phyloP scores from a whole-genome alignment of 2,797 vertebrate genomes.

The Gobionotothen gibberifrons region DNA sequence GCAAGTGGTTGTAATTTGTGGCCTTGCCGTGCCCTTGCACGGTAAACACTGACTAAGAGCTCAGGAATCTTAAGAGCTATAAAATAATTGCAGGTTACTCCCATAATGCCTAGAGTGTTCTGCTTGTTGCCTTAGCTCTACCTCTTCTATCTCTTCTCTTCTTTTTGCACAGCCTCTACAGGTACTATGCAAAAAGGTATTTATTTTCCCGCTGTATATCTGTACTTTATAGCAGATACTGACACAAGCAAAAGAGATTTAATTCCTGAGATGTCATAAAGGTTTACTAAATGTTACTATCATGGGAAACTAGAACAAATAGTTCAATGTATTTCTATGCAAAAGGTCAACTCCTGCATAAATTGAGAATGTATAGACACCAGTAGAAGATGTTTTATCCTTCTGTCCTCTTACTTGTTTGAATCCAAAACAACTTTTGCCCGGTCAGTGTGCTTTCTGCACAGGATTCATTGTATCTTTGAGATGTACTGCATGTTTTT shows the following conservation, averaged over 20 bases:
- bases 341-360: neutral
- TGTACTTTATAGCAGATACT: neutral
- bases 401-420: neutral
- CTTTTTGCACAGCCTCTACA: constrained; percentile 30
- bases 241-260: neutral
- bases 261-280: neutral
- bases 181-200: constrained; percentile 1
- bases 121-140: constrained; percentile 65
- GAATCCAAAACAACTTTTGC: constrained; percentile 1
- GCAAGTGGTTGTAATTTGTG: constrained; percentile 87
- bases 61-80: constrained; percentile 93
- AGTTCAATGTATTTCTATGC: rapidly evolving
- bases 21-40: constrained; percentile 86
- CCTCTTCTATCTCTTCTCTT: constrained; percentile 48
- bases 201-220: constrained; percentile 4
- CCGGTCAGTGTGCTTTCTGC: neutral
- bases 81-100: constrained; percentile 95
- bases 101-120: constrained; percentile 74
- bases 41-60: constrained; percentile 92
- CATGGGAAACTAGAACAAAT: neutral
- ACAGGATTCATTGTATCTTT: constrained; percentile 4
- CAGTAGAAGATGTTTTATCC: neutral
- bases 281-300: neutral
- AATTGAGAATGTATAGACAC: neutral
- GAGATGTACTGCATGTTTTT: neutral